Evolutionary conservation across 2,113 vertebrate species (phyloP), one percentile per base, ranked within the genome.

Genomic region (Upupa epops): DNA sequence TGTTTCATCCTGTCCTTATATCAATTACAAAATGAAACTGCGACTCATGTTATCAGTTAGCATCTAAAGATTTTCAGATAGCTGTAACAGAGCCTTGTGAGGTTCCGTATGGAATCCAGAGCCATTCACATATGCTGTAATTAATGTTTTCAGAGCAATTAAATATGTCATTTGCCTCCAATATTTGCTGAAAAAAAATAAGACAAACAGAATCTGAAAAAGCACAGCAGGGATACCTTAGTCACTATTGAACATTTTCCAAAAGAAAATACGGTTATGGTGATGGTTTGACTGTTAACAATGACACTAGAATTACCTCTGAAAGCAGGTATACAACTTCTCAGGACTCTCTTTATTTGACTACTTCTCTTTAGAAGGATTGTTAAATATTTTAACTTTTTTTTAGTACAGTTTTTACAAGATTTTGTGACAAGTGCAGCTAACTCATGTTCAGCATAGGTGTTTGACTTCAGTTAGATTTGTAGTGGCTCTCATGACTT

Each of bases 71-170:
- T 91, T 89, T 87, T 75, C 82, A 84, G 69, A 60, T 34, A 81
- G 76, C 65, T 56, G 2, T 86, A 70, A 32, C 24, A 66, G 86
- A 82, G 51, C 68, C 46, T 49, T 32, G 48, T 76, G 72, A 55
- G 82, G 66, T 58, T 71, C 61, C 78, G 61, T 78, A 17, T 83
- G 65, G 80, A 88, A 90, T 81, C 69, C 65, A 79, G 71, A 87
- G 40, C 40, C 58, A 26, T 85, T 93, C 72, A 42, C 64, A 60
- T 90, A 71, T 64, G 76, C 69, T 32, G 80, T 90, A 83, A 75
- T 92, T 91, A 84, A 72, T 82, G 71, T 87, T 95, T 95, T 93
- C 60, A 70, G 76, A 93, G 83, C 83, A 92, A 86, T 93, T 92
- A 90, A 89, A 79, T 86, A 74, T 88, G 69, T 88, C 34, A 55